Evolutionary conservation across 1,140 invertebrate genomes (phyloP), one percentile per base, ranked within the genome.

Genomic region (Caenorhabditis brenneri): DNA sequence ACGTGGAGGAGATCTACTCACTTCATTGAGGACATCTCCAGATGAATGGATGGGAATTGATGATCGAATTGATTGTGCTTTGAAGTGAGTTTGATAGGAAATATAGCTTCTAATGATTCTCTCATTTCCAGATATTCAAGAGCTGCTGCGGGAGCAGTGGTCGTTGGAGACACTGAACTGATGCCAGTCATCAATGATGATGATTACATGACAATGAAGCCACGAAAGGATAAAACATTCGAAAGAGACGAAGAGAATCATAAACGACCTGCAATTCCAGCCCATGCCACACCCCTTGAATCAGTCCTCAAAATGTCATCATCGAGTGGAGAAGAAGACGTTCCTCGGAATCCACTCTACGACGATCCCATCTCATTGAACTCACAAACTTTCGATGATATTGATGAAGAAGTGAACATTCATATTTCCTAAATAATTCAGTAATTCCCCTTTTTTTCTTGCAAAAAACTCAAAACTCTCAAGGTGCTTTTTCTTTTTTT

Each of bases 171-270:
- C 22, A 83, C 82, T 15, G 74, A 74, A 12, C 58, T 83, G 22
- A 79, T 51, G 42, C 84, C 84, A 29, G 84, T 85, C 12, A 46
- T 84, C 51, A 79, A 78, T 55, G 84, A 86, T 51, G 60, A 83
- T 74, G 85, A 86, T 36, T 86, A 86, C 39, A 86, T 86, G 85
- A 86, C 85, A 31, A 86, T 86, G 85, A 80, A 81, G 16, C 84
- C 85, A 22, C 55, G 81, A 33, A 86, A 85, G 31, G 81, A 69
- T 22, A 78, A 42, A n/a, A 74, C n/a, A 9, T 74, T 74, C 2
- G 65, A 42, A 15, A 16, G 36, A 42, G 65, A 36, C 22, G 24
- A 65, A 19, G 48, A 51, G n/a, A n/a, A n/a, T 19, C 48, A 51
- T 12, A 65, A 65, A 74, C 33, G n/a, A 3, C 65, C 65, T 7